Evolutionary conservation across 1,140 invertebrate species (phyloP).

Genomic region (Drosophila murphyi): DNA sequence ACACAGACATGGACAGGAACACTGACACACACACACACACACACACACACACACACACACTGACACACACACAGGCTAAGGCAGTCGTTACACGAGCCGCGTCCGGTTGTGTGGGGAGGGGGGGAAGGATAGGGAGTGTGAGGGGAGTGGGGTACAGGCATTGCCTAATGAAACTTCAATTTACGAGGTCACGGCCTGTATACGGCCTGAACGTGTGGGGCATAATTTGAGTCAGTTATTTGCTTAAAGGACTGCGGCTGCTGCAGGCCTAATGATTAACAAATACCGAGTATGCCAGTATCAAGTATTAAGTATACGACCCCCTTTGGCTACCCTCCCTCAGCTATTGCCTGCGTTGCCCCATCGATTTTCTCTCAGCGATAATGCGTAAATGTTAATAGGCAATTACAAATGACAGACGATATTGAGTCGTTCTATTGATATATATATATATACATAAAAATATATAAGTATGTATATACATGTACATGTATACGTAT

Average conservation of each 20-base stretch:
- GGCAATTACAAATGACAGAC: slow-evolving; percentile 51
- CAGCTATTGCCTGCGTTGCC: slow-evolving; percentile 27
- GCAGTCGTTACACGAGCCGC: slow-evolving; percentile 42
- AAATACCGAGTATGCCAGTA: slow-evolving; percentile 51
- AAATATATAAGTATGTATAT: background rate
- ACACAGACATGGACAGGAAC: slow-evolving; percentile 15
- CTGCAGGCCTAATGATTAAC: slow-evolving; percentile 72
- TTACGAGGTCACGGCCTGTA: slow-evolving; percentile 78
- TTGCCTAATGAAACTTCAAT: slow-evolving; percentile 79
- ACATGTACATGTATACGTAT: background rate
- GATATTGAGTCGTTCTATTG: slow-evolving; percentile 52
- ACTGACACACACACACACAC: slow-evolving; percentile 17
- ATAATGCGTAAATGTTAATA: slow-evolving; percentile 58
- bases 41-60: slow-evolving; percentile 23
- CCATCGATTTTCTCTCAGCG: slow-evolving; percentile 62
- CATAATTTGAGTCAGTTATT: slow-evolving; percentile 80
- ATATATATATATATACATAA: slow-evolving; percentile 26
- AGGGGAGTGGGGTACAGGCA: background rate
- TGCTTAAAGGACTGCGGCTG: slow-evolving; percentile 74
- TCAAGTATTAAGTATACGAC: slow-evolving; percentile 56
- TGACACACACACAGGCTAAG: slow-evolving; percentile 7
- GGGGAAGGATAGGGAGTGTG: background rate
- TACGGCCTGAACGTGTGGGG: slow-evolving; percentile 76
- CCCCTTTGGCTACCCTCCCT: background rate
- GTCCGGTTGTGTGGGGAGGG: slow-evolving; percentile 9